Base-by-base conservation (phyloP, 2,888 invertebrate genomes). In the Xiphydria camelus region DNA sequence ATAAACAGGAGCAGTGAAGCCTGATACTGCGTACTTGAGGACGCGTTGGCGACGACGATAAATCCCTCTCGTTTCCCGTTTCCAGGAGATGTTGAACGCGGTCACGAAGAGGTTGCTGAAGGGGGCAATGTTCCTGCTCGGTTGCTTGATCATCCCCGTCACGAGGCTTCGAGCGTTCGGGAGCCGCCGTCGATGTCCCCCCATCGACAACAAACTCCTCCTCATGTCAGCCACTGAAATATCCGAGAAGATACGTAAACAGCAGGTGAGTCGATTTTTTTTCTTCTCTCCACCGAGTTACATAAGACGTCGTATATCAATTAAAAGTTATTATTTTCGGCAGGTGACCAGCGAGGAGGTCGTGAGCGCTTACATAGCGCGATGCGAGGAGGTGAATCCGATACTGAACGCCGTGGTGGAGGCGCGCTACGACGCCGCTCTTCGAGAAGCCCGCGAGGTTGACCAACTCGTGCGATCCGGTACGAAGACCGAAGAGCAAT, bases 391-490 rank as follows among this genome's bases (percentile, higher is more conserved):
- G 55, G 85, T 89, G 0, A 85, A 90, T 64, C 82, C 82, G 0
- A 68, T 80, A 10, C 59, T 90, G 10, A 89, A 89, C 63, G 87
- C 87, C 0, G 80, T 89, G 1, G 84, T 88, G 0, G 83, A 86
- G 10, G 80, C 84, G 4, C 71, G 88, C 31, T 89, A 81, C 69
- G 75, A 76, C 0, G 80, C 76, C 0, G 90, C 90, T 0, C 45
- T 87, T 0, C 70, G 77, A 3, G 87, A 89, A 38, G 89, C 90
- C 0, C 71, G 73, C 33, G 70, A 70, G 4, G 79, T 82, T 1
- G 90, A 90, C 70, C 49, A 58, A 1, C 58, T 75, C 39, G 7
- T 69, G 38, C 20, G 59, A 44, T 14, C 49, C 45, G 31, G 49
- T 2, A 23, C 18, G 10, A 60, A 65, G 2, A 61, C 57, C 19